phyloP scores from a whole-genome alignment of 2,797 vertebrate genomes.

The Margarornis squamiger region DNA sequence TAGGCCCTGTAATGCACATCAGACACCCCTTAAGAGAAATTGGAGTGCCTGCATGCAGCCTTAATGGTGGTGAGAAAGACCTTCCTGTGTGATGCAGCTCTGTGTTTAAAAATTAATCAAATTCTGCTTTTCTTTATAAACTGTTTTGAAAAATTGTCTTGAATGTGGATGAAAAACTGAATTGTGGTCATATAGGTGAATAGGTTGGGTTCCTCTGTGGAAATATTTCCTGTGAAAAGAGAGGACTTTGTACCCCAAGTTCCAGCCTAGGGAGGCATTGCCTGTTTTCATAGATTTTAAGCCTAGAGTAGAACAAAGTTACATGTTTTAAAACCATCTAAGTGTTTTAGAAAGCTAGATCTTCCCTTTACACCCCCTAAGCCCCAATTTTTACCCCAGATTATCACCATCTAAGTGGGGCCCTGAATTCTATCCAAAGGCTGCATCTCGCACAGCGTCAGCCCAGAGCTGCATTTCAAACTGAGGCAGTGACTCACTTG shows the following conservation, averaged over 20 bases:
- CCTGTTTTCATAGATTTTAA: neutral
- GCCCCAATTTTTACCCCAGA: neutral
- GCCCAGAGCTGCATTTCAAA: neutral
- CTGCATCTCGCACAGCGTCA: neutral
- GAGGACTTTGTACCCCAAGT: neutral
- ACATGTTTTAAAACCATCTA: neutral
- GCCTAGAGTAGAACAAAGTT: neutral
- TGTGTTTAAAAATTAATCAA: neutral
- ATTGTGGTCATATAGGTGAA: neutral
- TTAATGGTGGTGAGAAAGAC: neutral
- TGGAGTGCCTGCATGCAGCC: fast-evolving
- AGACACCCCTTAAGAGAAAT: neutral
- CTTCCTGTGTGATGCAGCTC: neutral
- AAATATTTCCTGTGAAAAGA: neutral
- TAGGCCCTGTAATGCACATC: neutral
- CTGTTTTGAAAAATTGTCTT: neutral
- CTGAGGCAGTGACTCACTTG: neutral
- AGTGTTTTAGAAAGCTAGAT: neutral
- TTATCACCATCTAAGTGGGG: neutral
- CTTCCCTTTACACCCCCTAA: neutral
- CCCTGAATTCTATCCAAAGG: neutral
- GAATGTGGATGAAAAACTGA: neutral
- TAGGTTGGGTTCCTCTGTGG: neutral
- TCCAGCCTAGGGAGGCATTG: neutral
- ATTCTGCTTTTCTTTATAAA: neutral